phyloP scores from a whole-genome alignment of 1,140 invertebrate genomes.

The Drosophila tristis region DNA sequence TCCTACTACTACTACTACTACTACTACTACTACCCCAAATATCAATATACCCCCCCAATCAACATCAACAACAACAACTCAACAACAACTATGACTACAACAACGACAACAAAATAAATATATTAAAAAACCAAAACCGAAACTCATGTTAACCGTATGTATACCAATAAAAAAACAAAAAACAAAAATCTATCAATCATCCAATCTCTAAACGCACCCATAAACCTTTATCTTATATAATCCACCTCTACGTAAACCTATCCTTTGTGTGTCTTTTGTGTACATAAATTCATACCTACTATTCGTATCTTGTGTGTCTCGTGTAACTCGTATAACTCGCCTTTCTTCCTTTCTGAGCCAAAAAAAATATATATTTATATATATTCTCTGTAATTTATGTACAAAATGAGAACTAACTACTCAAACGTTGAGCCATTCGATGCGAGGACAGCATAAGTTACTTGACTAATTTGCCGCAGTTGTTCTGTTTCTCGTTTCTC shows the following conservation, averaged over 20 bases:
- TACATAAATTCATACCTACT: no score
- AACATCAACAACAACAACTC: slow-evolving; percentile 35
- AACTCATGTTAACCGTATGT: slow-evolving; percentile 68
- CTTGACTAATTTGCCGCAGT: slow-evolving; percentile 86
- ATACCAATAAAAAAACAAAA: slow-evolving; percentile 38
- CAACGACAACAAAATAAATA: slow-evolving; percentile 36
- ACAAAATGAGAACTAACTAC: slow-evolving; percentile 21
- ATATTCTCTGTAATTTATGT: not conserved
- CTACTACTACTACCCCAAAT: slow-evolving; percentile 41
- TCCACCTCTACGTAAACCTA: not conserved
- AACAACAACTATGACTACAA: slow-evolving; percentile 34
- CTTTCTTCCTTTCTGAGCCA: no score
- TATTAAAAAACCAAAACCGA: slow-evolving; percentile 57
- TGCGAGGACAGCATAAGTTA: slow-evolving; percentile 80
- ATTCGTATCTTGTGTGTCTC: no score
- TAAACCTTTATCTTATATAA: not conserved
- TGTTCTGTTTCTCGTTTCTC: slow-evolving; percentile 91
- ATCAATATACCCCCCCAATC: not conserved
- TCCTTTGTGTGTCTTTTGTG: no score
- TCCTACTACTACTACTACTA: slow-evolving; percentile 51
- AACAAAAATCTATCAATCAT: slow-evolving; percentile 13
- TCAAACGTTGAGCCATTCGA: slow-evolving; percentile 21
- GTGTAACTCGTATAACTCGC: no score
- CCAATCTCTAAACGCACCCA: slow-evolving; percentile 28
- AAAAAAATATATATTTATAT: no score